Percentiles rank a stretch among this genome's conserved stretches.
Conservation (phyloP, 1,140 invertebrate genomes). For the Pararge aegeria region DNA sequence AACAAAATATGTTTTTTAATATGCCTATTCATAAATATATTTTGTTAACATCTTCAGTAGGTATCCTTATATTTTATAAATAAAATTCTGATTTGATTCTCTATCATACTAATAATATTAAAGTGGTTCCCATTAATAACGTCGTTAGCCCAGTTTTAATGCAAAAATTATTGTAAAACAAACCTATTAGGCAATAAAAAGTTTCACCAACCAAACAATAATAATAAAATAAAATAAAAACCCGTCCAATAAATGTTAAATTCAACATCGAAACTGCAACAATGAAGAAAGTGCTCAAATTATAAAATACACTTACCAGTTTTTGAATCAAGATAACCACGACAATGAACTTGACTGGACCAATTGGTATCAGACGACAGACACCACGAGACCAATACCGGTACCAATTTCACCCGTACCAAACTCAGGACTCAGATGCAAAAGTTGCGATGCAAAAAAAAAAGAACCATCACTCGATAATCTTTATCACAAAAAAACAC, state of each 20-base stretch:
- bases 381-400: constrained; percentile 41
- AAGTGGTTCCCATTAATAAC: neutral
- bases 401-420: constrained; percentile 46
- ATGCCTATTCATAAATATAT: too few relatives aligned
- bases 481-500: constrained; percentile 11
- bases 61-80: too few relatives aligned
- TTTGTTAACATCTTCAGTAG: too few relatives aligned
- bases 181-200: neutral
- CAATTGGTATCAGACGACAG: constrained; percentile 45
- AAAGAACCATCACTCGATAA: constrained; percentile 17
- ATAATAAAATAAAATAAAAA: constrained; percentile 3
- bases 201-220: neutral
- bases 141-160: neutral
- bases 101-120: neutral
- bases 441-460: constrained; percentile 45
- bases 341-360: constrained; percentile 62
- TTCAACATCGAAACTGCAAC: constrained; percentile 29
- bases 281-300: constrained; percentile 49
- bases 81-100: neutral
- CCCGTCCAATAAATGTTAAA: constrained; percentile 10
- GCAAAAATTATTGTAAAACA: neutral
- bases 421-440: constrained; percentile 39
- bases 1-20: too few relatives aligned
- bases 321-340: constrained; percentile 53
- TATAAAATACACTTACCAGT: constrained; percentile 59